Evolutionary conservation across 2,113 vertebrate species (phyloP), one percentile per base, ranked within the genome.

Genomic region (Eurystomus gularis): DNA sequence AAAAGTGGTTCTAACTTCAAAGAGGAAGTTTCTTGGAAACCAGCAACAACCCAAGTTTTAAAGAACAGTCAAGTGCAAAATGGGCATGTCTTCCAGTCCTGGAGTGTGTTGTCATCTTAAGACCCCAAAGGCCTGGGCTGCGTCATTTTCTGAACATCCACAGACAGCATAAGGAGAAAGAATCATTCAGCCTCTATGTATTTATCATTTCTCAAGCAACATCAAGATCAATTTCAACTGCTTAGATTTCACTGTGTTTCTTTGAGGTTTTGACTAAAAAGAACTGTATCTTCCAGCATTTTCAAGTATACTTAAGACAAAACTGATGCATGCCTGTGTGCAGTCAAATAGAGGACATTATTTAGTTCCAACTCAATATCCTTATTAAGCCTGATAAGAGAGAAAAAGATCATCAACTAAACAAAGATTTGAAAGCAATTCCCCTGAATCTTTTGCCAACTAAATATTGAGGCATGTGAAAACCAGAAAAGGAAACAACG

Each of bases 401-500:
- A 77, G 24, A 55, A 82, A 69, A 86, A 51, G 17, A 83, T 33
- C 48, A 69, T 40, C 55, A 84, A 37, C 49, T 68, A 80, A 90
- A 54, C 48, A 82, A 84, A 73, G 86, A 93, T 54, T 49, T 92
- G 37, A 90, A 95, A 96, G 70, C 55, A 80, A 31, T 51, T 90
- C 35, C 68, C 29, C 4, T 25, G 58, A 88, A 91, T 64, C 52
- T 79, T 94, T 61, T 48, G 52, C 54, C 51, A 76, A n/a, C 44
- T 73, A 55, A 88, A 78, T 42, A 54, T 3, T 39, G 55, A 92
- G 57, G 60, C 72, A 78, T 68, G 40, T 52, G 48, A 86, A 81
- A 94, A 75, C 26, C 73, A 90, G 80, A 79, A 73, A 92, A 84
- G 42, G 77, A 92, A 93, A 86, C 80, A 86, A 93, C 81, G 76